These are phyloP conservation scores for Parasteatoda tepidariorum DNA, from an alignment of 1,140 invertebrate species.

Conservation along the genomic window DNA sequence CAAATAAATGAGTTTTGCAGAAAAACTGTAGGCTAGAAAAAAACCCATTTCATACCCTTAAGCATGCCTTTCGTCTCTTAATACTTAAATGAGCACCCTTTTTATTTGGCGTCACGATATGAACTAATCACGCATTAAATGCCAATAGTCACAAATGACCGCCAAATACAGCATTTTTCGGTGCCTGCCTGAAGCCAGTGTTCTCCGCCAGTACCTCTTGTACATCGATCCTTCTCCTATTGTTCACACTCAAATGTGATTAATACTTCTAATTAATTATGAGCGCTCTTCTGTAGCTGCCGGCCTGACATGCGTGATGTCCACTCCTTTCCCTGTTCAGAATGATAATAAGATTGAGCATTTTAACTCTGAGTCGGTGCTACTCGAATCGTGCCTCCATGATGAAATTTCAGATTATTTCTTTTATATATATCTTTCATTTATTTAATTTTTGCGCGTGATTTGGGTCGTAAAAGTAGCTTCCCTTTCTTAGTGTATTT, in stretches of 20 bases:
- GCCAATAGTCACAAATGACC: not conserved
- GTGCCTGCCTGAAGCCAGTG: not conserved
- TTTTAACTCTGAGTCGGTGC: too few species aligned
- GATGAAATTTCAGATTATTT: too few species aligned
- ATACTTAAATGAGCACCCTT: not conserved
- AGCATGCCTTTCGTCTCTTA: too few species aligned
- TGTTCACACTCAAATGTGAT: not conserved
- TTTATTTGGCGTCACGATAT: not conserved
- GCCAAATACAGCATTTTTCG: not conserved
- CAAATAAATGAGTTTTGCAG: too few species aligned
- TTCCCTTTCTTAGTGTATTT: too few species aligned
- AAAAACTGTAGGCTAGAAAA: too few species aligned
- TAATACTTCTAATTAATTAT: not conserved
- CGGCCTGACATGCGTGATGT: not conserved
- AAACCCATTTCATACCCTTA: too few species aligned
- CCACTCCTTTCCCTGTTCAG: not conserved
- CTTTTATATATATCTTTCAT: too few species aligned
- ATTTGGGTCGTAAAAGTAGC: too few species aligned
- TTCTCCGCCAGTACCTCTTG: not conserved
- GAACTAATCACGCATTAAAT: not conserved
- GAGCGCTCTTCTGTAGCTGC: not conserved
- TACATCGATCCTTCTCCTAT: not conserved
- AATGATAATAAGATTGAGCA: not conserved
- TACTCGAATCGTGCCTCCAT: too few species aligned
- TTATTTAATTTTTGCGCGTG: too few species aligned